phyloP scores from a whole-genome alignment of 1,140 invertebrate species.

The Bombyx mandarina region DNA sequence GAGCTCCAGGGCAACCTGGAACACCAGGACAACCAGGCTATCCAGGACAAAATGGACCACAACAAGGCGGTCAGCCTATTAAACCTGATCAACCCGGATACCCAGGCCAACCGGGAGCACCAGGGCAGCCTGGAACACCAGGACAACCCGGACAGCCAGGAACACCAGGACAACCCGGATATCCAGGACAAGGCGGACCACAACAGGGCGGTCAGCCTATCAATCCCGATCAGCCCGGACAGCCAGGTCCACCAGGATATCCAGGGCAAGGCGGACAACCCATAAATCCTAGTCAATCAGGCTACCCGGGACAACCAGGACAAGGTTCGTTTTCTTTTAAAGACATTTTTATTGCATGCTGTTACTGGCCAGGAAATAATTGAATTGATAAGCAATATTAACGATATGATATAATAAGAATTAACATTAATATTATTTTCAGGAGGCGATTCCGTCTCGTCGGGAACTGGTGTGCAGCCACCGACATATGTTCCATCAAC shows the following conservation, averaged over 20 bases:
- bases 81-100: constrained; percentile 10
- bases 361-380: neutral
- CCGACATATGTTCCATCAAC: constrained; percentile 34
- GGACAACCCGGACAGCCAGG: constrained; percentile 5
- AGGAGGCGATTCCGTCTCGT: constrained; percentile 26
- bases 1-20: constrained; percentile 12
- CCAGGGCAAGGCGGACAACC: neutral
- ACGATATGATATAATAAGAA: neutral
- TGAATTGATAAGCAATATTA: too few relatives aligned
- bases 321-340: neutral
- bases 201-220: neutral
- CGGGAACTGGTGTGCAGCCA: constrained; percentile 66
- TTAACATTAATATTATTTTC: neutral
- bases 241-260: constrained; percentile 1
- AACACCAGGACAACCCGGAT: neutral
- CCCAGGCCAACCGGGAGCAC: constrained; percentile 13
- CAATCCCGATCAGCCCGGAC: neutral
- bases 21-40: constrained; percentile 8
- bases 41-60: constrained; percentile 9
- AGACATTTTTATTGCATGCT: neutral
- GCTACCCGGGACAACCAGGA: constrained; percentile 3
- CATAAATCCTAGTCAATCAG: neutral
- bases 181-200: neutral
- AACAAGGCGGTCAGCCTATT: constrained; percentile 12
- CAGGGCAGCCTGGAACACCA: constrained; percentile 2